Base-by-base conservation (phyloP, 2,888 invertebrate species). In the Perdita meconis region DNA sequence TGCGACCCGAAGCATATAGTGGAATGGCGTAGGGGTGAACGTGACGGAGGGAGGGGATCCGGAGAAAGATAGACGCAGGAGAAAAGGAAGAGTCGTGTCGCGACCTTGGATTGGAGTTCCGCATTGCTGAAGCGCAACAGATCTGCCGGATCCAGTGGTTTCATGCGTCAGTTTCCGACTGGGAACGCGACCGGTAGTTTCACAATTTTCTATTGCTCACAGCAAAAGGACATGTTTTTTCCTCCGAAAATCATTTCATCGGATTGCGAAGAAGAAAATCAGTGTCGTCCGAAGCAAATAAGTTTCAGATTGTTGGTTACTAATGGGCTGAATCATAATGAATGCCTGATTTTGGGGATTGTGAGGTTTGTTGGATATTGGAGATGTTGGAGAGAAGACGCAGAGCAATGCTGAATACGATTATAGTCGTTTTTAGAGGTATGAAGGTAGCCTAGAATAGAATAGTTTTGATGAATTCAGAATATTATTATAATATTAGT, bases 41-140 rank as follows among this genome's bases (percentile, higher is more conserved):
- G 19, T 19, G 34, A n/a, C 1, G 26, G 22, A 38, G 44, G 42
- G 6, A 19, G 63, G 30, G 36, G 44, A 36, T 8, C 10, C 0
- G 40, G 67, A 44, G 44, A 44, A 42, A 74, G 60, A 63, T 34
- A 69, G 47, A 5, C n/a, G 34, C 42, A 36, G 47, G 51, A 60
- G 66, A 80, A 72, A 75, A 71, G 78, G 69, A 81, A 74, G 69
- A 75, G 63, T 56, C 69, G 38, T 57, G 76, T 61, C 75, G 74
- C 70, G 84, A 83, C 86, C 87, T 88, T 86, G 87, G 76, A 59
- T 55, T 50, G 61, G 75, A 88, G 87, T 89, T 89, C 89, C 89
- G 88, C 88, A 86, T 89, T 89, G 87, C 83, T 82, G 80, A 75
- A 84, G 81, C 85, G 80, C 82, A 78, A 78, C 78, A 78, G 79